Base-by-base conservation (phyloP, 2,888 invertebrate genomes). In the Cosmia trapezina region DNA sequence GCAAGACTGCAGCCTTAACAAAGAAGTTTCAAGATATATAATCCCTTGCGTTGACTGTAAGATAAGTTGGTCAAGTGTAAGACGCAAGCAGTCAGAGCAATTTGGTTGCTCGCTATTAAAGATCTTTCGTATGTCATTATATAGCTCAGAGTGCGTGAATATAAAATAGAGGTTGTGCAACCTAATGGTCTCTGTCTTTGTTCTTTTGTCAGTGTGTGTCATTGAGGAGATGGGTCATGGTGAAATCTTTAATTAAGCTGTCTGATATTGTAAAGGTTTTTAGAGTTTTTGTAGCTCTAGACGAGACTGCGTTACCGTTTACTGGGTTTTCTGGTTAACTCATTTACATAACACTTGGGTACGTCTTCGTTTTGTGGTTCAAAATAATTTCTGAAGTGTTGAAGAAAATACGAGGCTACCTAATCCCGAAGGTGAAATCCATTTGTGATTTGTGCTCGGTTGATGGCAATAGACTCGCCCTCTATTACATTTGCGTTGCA, bases 151-250 rank as follows among this genome's bases (percentile, higher is more conserved):
- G 74, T 83, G 87, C 87, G 86, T 86, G 87, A 86, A 86, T 86
- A 86, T 83, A 85, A 78, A 85, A 82, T 85, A 70, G 81, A 80
- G 80, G 79, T 94, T 94, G 93, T 88, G 94, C 89, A 95, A 95
- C 86, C 84, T 94, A 95, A 95, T 94, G 90, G 92, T 83, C 75
- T 86, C 69, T 5, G 65, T 88, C 91, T 94, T 95, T 94, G 94
- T 95, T 95, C 95, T 94, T 95, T 85, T 90, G 90, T 94, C 92
- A 91, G 92, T 90, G 90, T 91, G 90, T 94, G 94, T 93, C 94
- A 93, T 94, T 94, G 93, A 92, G 83, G 86, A 91, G 94, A 94
- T 92, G 94, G 94, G 93, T 94, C 94, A 93, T 88, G 94, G 93
- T 90, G 92, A 94, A 92, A 93, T 90, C 90, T 89, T 86, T 87